A percentile compares a stretch with the other conserved stretches of the same genome.
These are phyloP conservation scores for Maconellicoccus hirsutus DNA, from an alignment of 1,140 invertebrate genomes.

Conservation along the genomic window DNA sequence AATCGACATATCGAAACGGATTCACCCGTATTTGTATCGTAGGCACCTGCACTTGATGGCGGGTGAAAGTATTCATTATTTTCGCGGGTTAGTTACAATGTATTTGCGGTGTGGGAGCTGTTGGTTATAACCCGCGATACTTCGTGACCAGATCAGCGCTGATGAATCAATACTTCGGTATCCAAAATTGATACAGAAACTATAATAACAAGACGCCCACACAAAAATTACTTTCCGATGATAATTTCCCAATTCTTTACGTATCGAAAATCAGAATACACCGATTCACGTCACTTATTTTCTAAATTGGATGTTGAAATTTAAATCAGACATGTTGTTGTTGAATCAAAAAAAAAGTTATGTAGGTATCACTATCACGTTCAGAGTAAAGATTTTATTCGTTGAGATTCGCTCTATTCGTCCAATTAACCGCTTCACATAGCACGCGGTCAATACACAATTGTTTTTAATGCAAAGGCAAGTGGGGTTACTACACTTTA, in stretches of 20 bases:
- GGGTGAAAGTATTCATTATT: not conserved
- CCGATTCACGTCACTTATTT: too few species aligned
- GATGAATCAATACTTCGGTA: not conserved
- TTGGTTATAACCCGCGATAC: not conserved
- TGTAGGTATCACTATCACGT: too few species aligned
- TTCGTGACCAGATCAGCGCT: not conserved
- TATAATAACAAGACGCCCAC: not conserved
- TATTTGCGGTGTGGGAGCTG: constrained; percentile 6
- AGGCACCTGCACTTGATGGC: too few species aligned
- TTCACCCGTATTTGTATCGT: too few species aligned
- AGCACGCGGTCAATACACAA: not conserved
- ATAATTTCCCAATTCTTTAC: too few species aligned
- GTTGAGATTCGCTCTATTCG: not conserved
- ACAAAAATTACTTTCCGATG: not conserved
- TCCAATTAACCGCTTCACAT: not conserved
- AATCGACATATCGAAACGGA: not conserved
- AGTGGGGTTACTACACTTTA: not conserved
- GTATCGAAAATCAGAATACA: too few species aligned
- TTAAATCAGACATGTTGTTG: too few species aligned
- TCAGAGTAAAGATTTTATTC: too few species aligned
- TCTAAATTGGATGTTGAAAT: too few species aligned
- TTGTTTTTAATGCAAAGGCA: not conserved
- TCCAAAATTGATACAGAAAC: not conserved
- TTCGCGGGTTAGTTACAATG: not conserved
- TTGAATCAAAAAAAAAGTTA: too few species aligned